A percentile compares a stretch with the other conserved stretches of the same genome.
These are phyloP conservation scores for Perodicticus potto DNA, from an alignment of 2,797 vertebrate species.

Conservation along the genomic window DNA sequence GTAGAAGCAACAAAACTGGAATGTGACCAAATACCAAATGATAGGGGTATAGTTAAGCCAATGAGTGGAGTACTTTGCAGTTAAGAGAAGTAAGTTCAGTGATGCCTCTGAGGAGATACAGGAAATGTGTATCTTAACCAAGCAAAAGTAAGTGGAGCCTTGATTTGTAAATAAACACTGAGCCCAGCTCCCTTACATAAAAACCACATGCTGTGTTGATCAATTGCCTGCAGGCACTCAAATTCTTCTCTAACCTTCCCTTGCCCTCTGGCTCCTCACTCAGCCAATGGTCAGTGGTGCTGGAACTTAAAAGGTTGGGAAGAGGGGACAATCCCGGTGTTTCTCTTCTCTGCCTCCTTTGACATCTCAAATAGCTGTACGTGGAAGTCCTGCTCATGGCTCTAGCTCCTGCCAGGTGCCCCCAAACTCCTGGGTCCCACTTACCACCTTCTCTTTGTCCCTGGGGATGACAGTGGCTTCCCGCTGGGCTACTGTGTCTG, in stretches of 20 bases:
- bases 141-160: neutral
- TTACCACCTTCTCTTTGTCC: neutral
- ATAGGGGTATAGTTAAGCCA: neutral
- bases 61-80: neutral
- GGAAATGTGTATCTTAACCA: neutral
- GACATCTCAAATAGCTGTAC: neutral
- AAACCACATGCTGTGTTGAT: too few relatives aligned
- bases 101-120: neutral
- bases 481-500: neutral
- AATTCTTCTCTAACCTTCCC: neutral
- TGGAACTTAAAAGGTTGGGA: neutral
- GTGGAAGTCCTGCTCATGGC: neutral
- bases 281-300: neutral
- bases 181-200: neutral
- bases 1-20: neutral
- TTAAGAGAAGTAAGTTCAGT: neutral
- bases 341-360: neutral
- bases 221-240: neutral
- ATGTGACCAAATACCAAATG: neutral
- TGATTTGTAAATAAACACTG: neutral
- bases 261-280: neutral
- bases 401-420: neutral
- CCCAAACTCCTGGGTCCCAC: neutral
- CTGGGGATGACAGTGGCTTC: neutral
- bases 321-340: neutral